Conservation (phyloP, 2,888 invertebrate genomes). For the Pandemis cinnamomeana region DNA sequence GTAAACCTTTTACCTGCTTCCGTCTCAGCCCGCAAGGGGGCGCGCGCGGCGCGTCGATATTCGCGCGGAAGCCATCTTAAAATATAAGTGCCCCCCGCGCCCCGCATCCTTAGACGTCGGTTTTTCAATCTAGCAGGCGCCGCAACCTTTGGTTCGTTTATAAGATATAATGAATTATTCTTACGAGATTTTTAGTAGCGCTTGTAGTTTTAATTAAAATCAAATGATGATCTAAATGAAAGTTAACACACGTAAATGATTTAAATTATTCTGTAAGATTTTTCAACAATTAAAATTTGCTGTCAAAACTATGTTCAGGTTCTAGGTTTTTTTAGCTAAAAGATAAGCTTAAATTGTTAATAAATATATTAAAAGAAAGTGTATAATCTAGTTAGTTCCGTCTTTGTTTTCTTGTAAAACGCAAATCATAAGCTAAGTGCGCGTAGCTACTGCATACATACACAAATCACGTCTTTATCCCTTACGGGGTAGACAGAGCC, state of each 20-base stretch:
- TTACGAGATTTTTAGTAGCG: not conserved
- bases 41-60: constrained; percentile 74
- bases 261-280: too few relatives aligned
- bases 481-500: too few relatives aligned
- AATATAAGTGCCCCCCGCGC: constrained; percentile 73
- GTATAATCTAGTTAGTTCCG: too few relatives aligned
- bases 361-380: not conserved
- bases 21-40: constrained; percentile 48
- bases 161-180: not conserved
- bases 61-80: constrained; percentile 83
- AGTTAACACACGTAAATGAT: too few relatives aligned
- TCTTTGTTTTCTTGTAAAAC: too few relatives aligned
- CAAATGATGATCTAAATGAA: too few relatives aligned
- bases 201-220: not conserved
- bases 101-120: constrained; percentile 75
- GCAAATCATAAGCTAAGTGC: too few relatives aligned
- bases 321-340: too few relatives aligned
- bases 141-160: constrained; percentile 62
- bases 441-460: too few relatives aligned
- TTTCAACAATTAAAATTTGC: not conserved
- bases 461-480: too few relatives aligned
- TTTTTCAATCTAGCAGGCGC: constrained; percentile 71
- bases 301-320: not conserved
- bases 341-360: too few relatives aligned
- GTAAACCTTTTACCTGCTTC: constrained; percentile 64